Percentiles rank a stretch among this genome's conserved stretches.
phyloP scores from a whole-genome alignment of 92 coral and sea anemone genomes.

The Porites rus region DNA sequence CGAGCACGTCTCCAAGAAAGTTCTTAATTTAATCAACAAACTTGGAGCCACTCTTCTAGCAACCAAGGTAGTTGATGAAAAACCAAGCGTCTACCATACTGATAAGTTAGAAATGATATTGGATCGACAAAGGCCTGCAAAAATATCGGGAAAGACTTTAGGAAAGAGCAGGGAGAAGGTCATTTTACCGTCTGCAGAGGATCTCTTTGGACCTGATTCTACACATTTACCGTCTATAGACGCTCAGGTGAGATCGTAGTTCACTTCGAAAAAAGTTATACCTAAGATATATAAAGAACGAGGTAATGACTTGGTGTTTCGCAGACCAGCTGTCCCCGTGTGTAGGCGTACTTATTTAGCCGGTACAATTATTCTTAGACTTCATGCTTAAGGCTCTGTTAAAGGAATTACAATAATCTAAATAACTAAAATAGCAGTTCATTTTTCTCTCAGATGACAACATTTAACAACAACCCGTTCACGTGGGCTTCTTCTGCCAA shows the following conservation, averaged over 20 bases:
- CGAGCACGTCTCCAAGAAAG: conserved; percentile 53
- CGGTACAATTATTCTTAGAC: no score
- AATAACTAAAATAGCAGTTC: not conserved
- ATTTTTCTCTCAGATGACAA: conserved; percentile 63
- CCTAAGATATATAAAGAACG: no score
- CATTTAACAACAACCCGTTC: conserved; percentile 73
- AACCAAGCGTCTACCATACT: conserved; percentile 67
- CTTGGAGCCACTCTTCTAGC: conserved; percentile 66
- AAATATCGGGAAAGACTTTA: conserved; percentile 69
- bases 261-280: not conserved
- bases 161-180: conserved; percentile 69
- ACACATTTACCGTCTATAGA: conserved; percentile 59
- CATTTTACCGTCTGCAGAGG: conserved; percentile 68
- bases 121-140: conserved; percentile 80
- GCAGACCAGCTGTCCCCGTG: no score
- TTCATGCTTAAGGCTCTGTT: no score
- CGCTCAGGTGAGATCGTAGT: conserved; percentile 65
- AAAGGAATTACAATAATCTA: no score
- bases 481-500: conserved; percentile 73
- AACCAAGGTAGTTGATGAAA: conserved; percentile 72
- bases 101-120: conserved; percentile 52
- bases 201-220: conserved; percentile 41
- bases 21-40: conserved; percentile 61
- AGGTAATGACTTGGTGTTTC: no score
- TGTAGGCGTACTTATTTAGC: no score